These are phyloP conservation scores for Antennarius striatus DNA, from an alignment of 2,113 vertebrate genomes.

Conservation along the genomic window DNA sequence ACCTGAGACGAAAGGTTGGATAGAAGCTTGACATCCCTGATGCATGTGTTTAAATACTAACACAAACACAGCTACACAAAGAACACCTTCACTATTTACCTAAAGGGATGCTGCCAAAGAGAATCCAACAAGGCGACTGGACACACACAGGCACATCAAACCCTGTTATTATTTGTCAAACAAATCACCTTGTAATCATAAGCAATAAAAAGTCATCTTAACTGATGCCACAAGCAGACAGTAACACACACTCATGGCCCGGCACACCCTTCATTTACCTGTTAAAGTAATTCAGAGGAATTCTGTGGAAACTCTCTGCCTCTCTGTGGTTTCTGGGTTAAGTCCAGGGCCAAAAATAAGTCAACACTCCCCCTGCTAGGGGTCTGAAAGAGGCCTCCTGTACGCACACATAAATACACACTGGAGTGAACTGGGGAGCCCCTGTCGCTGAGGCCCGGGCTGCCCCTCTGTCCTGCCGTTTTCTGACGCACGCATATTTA, in stretches of 20 bases:
- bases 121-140: background rate
- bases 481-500: constrained; percentile 40
- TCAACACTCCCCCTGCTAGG: constrained; percentile 73
- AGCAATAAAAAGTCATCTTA: background rate
- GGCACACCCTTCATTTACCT: constrained; percentile 71
- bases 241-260: constrained; percentile 13
- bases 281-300: constrained; percentile 69
- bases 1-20: too few relatives aligned
- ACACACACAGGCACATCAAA: constrained; percentile 13
- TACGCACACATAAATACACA: constrained; percentile 63
- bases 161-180: constrained; percentile 13
- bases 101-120: constrained; percentile 9
- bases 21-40: background rate
- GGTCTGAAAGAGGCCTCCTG: constrained; percentile 76
- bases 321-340: constrained; percentile 65
- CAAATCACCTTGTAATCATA: constrained; percentile 22
- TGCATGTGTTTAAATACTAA: background rate
- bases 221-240: constrained; percentile 11
- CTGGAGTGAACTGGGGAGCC: constrained; percentile 64
- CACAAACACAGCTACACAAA: background rate
- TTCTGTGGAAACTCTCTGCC: constrained; percentile 68
- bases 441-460: constrained; percentile 61
- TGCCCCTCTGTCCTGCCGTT: constrained; percentile 40
- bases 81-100: constrained; percentile 23
- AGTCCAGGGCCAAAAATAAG: constrained; percentile 76